phyloP scores from a whole-genome alignment of 2,888 invertebrate species.

The Athrips mouffetella region DNA sequence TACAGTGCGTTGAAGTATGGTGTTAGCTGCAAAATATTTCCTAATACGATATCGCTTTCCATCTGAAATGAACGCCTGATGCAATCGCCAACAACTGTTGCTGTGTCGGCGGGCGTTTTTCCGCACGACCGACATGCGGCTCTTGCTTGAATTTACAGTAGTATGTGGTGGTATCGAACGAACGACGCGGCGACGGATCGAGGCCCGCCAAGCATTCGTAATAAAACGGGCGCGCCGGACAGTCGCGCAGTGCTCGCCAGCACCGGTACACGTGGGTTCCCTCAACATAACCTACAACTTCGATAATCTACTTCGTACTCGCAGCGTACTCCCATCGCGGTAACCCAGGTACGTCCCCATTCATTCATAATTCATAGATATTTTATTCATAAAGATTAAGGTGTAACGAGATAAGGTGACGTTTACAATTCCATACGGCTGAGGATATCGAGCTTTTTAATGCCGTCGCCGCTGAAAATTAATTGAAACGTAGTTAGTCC shows the following conservation, averaged over 20 bases:
- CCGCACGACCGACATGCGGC: too few species aligned
- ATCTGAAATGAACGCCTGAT: not conserved
- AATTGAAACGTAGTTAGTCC: too few species aligned
- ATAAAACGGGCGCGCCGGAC: not conserved
- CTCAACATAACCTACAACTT: conserved; percentile 2
- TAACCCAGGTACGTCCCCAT: not conserved
- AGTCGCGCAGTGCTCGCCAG: not conserved
- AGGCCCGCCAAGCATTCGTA: not conserved
- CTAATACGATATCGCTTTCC: not conserved
- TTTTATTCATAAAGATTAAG: too few species aligned
- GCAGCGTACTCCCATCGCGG: not conserved
- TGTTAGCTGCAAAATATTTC: not conserved
- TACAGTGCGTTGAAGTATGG: too few species aligned
- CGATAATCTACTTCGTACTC: not conserved
- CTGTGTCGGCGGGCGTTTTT: not conserved
- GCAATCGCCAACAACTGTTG: not conserved
- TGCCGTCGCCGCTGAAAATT: too few species aligned
- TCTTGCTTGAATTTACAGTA: too few species aligned
- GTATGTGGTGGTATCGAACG: too few species aligned
- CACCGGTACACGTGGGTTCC: not conserved
- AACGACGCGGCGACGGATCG: not conserved
- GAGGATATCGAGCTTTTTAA: too few species aligned
- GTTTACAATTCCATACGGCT: too few species aligned
- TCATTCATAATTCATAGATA: too few species aligned
- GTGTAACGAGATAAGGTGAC: too few species aligned